Percentiles rank a stretch among this genome's conserved stretches.
Evolutionary conservation across 2,113 vertebrate genomes (phyloP).

Genomic region (Malurus elegans): DNA sequence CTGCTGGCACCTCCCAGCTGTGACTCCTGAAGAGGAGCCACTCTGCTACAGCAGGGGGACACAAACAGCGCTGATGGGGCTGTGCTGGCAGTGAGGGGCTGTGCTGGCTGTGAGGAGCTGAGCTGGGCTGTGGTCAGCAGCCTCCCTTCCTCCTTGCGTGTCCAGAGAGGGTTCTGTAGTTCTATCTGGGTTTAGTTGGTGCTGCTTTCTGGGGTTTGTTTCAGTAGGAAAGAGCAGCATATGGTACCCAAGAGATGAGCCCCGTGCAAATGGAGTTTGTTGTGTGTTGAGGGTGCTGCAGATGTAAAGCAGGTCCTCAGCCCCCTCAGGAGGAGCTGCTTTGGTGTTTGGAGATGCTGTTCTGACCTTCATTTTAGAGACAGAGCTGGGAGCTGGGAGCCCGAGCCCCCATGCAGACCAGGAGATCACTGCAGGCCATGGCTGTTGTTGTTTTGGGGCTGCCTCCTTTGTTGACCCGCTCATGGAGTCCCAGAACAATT

Average conservation of each 20-base stretch:
- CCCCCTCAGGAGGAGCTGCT: not conserved
- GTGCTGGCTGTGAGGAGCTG: not conserved
- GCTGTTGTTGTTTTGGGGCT: not conserved
- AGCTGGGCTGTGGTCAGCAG: not conserved
- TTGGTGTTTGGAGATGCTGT: not conserved
- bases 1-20: not conserved
- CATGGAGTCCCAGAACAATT: not conserved
- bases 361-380: not conserved
- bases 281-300: not conserved
- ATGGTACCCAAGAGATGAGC: not conserved
- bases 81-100: not conserved
- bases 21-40: not conserved
- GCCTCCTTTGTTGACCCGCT: not conserved
- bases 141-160: not conserved
- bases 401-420: not conserved
- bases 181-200: not conserved
- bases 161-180: not conserved
- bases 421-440: not conserved
- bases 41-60: not conserved
- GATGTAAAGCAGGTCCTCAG: not conserved
- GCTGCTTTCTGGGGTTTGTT: not conserved
- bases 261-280: not conserved
- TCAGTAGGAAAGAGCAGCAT: not conserved
- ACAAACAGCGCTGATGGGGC: not conserved
- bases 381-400: not conserved